phyloP scores from a whole-genome alignment of 2,888 invertebrate species.

The Tinea pellionella region DNA sequence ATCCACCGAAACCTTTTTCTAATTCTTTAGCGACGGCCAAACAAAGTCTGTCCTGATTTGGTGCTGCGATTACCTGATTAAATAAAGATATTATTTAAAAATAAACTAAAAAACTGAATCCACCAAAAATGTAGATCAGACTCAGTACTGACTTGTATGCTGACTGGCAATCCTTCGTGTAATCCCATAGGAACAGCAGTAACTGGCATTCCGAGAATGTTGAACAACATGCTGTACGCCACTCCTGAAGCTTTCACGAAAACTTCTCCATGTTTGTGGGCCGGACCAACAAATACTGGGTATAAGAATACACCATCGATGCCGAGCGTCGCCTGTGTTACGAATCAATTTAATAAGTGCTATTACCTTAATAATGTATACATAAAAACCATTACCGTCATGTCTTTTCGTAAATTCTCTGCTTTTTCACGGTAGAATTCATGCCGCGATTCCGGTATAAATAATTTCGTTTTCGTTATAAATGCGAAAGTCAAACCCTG shows the following conservation, averaged over 20 bases:
- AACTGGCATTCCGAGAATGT: constrained; percentile 80
- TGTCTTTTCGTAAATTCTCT: constrained; percentile 35
- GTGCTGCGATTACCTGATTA: constrained; percentile 75
- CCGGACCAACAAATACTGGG: constrained; percentile 74
- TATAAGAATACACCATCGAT: constrained; percentile 78
- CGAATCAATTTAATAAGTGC: constrained; percentile 15
- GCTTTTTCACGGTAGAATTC: constrained; percentile 34
- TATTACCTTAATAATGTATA: not conserved
- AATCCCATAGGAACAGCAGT: constrained; percentile 80
- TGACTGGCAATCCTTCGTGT: constrained; percentile 75
- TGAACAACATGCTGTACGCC: constrained; percentile 75
- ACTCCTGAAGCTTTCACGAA: constrained; percentile 69
- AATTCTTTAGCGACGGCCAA: constrained; percentile 83
- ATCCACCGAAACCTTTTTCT: constrained; percentile 85
- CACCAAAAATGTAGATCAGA: too few species aligned
- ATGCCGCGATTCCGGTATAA: constrained; percentile 37
- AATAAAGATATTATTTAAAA: constrained; percentile 19
- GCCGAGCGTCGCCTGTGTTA: constrained; percentile 69
- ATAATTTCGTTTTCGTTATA: constrained; percentile 41
- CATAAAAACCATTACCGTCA: constrained; percentile 35
- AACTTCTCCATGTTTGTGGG: constrained; percentile 75
- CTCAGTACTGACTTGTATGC: constrained; percentile 79
- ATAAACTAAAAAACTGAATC: not conserved
- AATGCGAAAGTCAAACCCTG: constrained; percentile 58
- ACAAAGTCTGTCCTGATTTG: constrained; percentile 82